phyloP scores from a whole-genome alignment of 2,888 invertebrate species.

The Phengaris alcon region DNA sequence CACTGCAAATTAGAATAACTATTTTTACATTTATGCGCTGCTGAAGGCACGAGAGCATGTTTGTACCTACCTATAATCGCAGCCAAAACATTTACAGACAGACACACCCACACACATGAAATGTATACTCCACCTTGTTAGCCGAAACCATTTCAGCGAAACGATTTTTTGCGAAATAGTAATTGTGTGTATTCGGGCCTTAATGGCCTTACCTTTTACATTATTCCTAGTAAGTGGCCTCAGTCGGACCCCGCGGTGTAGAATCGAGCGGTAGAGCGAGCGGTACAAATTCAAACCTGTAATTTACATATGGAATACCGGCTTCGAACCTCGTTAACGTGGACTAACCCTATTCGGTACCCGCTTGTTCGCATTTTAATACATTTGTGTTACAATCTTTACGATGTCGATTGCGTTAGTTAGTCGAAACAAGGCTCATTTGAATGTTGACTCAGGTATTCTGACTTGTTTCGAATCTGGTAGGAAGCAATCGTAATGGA shows the following conservation, averaged over 20 bases:
- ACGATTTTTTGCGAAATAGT: slow-evolving; percentile 23
- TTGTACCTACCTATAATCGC: background rate
- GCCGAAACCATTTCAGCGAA: slow-evolving; percentile 12
- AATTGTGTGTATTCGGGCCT: slow-evolving; percentile 9
- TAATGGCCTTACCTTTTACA: slow-evolving; percentile 24
- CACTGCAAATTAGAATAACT: background rate
- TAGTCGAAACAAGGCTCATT: slow-evolving; percentile 8
- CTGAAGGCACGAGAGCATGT: background rate
- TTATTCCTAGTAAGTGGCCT: slow-evolving; percentile 52
- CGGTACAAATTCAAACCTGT: slow-evolving; percentile 59
- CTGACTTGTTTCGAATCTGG: background rate
- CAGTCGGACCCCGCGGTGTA: slow-evolving; percentile 44
- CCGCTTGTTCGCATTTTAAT: slow-evolving; percentile 35
- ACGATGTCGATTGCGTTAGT: slow-evolving; percentile 26
- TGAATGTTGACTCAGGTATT: slow-evolving; percentile 10
- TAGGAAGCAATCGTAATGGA: background rate
- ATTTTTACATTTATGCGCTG: background rate
- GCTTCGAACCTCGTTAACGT: slow-evolving; percentile 48
- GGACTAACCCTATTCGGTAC: slow-evolving; percentile 48
- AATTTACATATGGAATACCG: slow-evolving; percentile 62
- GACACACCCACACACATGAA: slow-evolving; percentile 2
- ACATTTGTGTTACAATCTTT: slow-evolving; percentile 26
- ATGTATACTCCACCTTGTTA: slow-evolving; percentile 3
- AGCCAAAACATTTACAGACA: background rate
- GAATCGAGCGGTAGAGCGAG: slow-evolving; percentile 40